phyloP scores from a whole-genome alignment of 2,797 vertebrate species.

The Vireo griseus region DNA sequence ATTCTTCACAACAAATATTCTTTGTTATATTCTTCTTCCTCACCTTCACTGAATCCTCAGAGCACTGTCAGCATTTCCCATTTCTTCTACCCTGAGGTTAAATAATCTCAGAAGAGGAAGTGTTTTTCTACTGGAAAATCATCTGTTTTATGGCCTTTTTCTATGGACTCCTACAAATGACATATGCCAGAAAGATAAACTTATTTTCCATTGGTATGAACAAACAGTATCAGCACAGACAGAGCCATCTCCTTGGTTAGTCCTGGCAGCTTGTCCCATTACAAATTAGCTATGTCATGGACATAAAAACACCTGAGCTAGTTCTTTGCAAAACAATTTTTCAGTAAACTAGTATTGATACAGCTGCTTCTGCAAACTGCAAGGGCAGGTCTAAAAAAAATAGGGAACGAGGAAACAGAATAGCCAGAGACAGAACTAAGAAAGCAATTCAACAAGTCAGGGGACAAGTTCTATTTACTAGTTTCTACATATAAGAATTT shows the following conservation, averaged over 20 bases:
- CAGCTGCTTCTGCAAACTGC: not conserved
- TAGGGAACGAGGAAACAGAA: not conserved
- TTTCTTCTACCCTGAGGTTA: not conserved
- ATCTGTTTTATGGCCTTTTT: not conserved
- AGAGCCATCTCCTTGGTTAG: not conserved
- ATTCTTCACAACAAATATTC: not conserved
- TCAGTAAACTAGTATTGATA: not conserved
- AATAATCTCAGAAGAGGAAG: not conserved
- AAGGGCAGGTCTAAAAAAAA: not conserved
- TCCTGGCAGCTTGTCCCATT: not conserved
- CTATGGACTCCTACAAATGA: not conserved
- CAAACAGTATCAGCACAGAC: not conserved
- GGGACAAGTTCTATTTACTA: not conserved
- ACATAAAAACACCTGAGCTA: not conserved
- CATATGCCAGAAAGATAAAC: not conserved
- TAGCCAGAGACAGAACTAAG: not conserved
- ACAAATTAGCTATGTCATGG: not conserved
- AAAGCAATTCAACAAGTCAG: not conserved
- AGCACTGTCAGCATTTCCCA: not conserved
- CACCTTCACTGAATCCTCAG: not conserved
- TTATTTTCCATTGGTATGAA: not conserved
- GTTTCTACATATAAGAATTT: not conserved
- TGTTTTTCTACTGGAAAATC: not conserved
- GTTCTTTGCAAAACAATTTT: not conserved
- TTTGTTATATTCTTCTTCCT: not conserved